Evolutionary conservation across 2,888 invertebrate species (phyloP), one percentile per base, ranked within the genome.

Genomic region (Drosophila phalerata): DNA sequence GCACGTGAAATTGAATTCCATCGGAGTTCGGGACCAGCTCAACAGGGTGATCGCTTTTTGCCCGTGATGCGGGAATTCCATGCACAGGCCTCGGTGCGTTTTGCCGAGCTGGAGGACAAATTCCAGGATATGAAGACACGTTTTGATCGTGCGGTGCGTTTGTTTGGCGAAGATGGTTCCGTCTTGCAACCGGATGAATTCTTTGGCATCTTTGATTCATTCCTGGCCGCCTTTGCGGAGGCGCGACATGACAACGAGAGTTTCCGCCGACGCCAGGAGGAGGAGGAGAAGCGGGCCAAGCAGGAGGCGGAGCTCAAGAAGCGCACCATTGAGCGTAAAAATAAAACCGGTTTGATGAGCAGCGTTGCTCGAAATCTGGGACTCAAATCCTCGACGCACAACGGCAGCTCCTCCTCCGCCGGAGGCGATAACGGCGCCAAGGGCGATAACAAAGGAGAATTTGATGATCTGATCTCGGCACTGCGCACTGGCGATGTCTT

Each of bases 21-120:
- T 92, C 95, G 97, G 49, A 95, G 95, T 52, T 96, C 97, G 68
- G 94, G 95, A 34, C 94, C 94, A 0, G 91, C 94, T 5, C 94
- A 94, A 72, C 93, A 94, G 52, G 95, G 95, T 10, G 98, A 98
- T 92, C 96, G 97, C 91, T 98, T 98, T 93, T 94, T 98, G 71
- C 96, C 97, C 0, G 97, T 98, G 30, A 98, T 98, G 98, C 94
- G 97, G 74, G 98, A 98, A 92, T 98, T 99, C 93, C 96, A 98
- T 90, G 97, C 98, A 0, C 96, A 97, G 75, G 98, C 98, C 0
- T 96, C 97, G 0, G 98, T 97, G 91, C 95, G 97, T 84, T 96
- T 98, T 88, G 97, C 98, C 1, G 98, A 98, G 92, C 94, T 98
- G 6, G 98, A 98, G 91, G 98, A 98, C 89, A 94, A 97, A 68